Conservation (phyloP, 2,113 vertebrate species). For the Silurus glanis region DNA sequence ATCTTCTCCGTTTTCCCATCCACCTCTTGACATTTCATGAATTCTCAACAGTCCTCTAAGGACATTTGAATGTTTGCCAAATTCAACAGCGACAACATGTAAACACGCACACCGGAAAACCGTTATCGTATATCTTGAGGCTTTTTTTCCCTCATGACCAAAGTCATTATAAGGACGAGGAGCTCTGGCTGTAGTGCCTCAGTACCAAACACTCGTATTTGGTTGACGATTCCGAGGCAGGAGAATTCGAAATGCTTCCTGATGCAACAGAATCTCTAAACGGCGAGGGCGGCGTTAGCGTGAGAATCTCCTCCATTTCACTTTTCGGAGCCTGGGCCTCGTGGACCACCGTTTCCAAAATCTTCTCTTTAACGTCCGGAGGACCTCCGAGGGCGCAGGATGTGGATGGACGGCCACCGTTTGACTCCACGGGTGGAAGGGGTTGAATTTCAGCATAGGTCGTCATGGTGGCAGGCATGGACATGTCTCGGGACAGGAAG, state of each 20-base stretch:
- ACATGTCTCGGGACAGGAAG: constrained; percentile 86
- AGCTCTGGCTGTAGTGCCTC: constrained; percentile 97
- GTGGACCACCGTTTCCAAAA: constrained; percentile 59
- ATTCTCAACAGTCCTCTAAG: background rate
- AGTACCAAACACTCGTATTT: constrained; percentile 90
- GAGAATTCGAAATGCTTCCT: constrained; percentile 83
- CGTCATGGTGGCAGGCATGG: constrained; percentile 87
- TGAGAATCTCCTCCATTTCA: constrained; percentile 88
- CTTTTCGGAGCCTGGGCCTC: constrained; percentile 75
- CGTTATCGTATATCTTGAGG: constrained; percentile 23
- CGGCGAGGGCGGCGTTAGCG: constrained; percentile 94
- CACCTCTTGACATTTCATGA: background rate
- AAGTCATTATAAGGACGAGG: constrained; percentile 90
- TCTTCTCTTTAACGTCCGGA: constrained; percentile 52
- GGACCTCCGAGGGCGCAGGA: constrained; percentile 56
- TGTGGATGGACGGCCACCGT: constrained; percentile 66
- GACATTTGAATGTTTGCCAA: background rate
- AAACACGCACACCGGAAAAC: constrained; percentile 1
- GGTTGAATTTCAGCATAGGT: constrained; percentile 92
- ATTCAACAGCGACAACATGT: constrained; percentile 25
- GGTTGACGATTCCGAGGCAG: constrained; percentile 83
- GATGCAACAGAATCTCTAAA: constrained; percentile 94
- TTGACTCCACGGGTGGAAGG: constrained; percentile 83
- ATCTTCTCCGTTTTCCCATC: background rate
- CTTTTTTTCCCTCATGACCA: constrained; percentile 1